Percentiles rank a stretch among this genome's conserved stretches.
phyloP scores from a whole-genome alignment of 2,113 vertebrate species.

The Cheirogaleus medius region DNA sequence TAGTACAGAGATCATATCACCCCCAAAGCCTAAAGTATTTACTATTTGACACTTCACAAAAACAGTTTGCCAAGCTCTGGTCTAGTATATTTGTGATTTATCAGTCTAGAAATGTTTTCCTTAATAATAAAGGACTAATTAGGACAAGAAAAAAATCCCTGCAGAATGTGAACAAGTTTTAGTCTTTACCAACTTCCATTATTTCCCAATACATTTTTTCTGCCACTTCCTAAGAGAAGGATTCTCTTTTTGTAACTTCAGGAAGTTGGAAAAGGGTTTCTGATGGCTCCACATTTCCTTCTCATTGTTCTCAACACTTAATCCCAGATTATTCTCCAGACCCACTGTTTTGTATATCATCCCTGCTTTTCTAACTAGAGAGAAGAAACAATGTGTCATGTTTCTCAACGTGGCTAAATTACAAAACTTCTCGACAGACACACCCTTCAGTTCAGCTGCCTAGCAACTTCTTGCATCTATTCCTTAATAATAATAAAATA shows the following conservation, averaged over 20 bases:
- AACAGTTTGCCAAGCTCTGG: neutral
- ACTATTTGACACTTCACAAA: neutral
- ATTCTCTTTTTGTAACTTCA: neutral
- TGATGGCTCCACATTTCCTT: constrained; percentile 24
- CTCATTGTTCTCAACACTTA: constrained; percentile 27
- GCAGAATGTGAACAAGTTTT: neutral
- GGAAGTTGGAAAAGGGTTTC: constrained; percentile 26
- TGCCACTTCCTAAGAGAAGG: neutral
- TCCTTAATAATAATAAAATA: constrained; percentile 61
- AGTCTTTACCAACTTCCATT: neutral
- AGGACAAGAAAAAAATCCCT: neutral
- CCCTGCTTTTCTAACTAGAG: constrained; percentile 46
- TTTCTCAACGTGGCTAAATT: constrained; percentile 39
- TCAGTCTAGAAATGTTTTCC: neutral
- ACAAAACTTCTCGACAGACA: neutral
- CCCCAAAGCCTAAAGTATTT: neutral
- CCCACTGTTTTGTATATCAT: constrained; percentile 5
- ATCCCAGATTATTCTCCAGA: constrained; percentile 38
- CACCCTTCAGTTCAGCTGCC: neutral
- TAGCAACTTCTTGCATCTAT: constrained; percentile 48
- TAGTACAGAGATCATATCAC: neutral
- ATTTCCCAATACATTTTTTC: neutral
- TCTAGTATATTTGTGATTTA: neutral
- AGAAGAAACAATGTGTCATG: constrained; percentile 40
- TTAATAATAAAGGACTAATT: constrained; percentile 46